phyloP scores from a whole-genome alignment of 2,888 invertebrate genomes.

The Drosophila robusta region DNA sequence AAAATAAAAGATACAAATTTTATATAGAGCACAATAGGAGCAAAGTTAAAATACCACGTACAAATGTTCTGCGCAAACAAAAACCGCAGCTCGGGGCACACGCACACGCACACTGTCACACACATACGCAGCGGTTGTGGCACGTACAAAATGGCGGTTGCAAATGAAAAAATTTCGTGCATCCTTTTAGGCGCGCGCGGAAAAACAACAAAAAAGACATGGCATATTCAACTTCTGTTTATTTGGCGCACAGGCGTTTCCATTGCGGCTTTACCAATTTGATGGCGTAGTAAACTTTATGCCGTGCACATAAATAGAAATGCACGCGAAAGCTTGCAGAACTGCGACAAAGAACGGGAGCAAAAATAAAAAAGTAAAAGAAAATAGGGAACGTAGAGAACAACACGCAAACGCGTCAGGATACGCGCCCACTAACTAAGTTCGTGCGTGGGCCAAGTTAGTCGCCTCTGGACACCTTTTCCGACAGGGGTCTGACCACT shows the following conservation, averaged over 20 bases:
- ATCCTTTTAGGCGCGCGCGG: constrained; percentile 71
- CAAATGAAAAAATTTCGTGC: constrained; percentile 73
- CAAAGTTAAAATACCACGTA: constrained; percentile 65
- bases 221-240: constrained; percentile 41
- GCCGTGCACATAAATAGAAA: constrained; percentile 72
- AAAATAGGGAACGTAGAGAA: constrained; percentile 9
- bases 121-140: constrained; percentile 8
- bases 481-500: constrained; percentile 29
- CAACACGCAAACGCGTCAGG: constrained; percentile 50
- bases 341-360: constrained; percentile 33
- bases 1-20: constrained; percentile 47
- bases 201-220: constrained; percentile 34
- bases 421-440: constrained; percentile 24
- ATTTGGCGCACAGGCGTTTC: constrained; percentile 37
- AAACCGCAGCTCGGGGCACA: constrained; percentile 46
- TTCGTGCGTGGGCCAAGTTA: constrained; percentile 41
- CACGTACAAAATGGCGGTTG: constrained; percentile 47
- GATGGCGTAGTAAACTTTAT: constrained; percentile 73
- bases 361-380: constrained; percentile 19
- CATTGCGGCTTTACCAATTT: constrained; percentile 53
- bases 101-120: constrained; percentile 12
- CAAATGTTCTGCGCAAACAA: constrained; percentile 73
- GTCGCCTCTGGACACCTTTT: constrained; percentile 23
- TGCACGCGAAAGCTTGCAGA: constrained; percentile 63
- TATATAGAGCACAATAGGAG: constrained; percentile 49